Base-by-base conservation (phyloP, 2,888 invertebrate species). In the Hyalella azteca region DNA sequence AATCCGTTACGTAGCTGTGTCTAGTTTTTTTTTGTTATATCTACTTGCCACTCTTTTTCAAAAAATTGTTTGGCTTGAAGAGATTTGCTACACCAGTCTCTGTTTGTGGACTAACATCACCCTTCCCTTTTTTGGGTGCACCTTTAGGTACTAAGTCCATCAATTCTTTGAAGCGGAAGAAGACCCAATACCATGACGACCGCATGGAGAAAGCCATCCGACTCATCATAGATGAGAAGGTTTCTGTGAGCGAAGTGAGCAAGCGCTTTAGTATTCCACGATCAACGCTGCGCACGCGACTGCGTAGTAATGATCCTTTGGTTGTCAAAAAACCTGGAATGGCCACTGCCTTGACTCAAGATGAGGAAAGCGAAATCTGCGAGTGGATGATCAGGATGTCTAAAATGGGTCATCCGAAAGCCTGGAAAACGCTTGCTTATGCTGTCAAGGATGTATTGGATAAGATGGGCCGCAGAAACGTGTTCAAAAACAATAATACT, bases 331-430 rank as follows among this genome's bases (percentile, higher is more conserved):
- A 54, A 19, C 50, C 77, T 19, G 77, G 77, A 19, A 77, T 54
- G 77, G 77, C 54, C 19, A 54, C 77, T n/a, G 77, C 77, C 26
- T 26, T 77, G 22, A 50, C 77, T 2, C 59, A 77, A n/a, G 40
- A 77, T 19, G 77, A 77, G 32, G 77, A 77, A 40, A 36, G 36
- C 29, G 77, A 50, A 13, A 77, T 77, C 22, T 54, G 59, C 19
- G 59, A 77, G n/a, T 77, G 77, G 77, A 77, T 77, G 40, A 39
- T 77, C 15, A 32, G 59, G 36, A 77, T 77, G 77, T 54, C 54
- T 13, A 59, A 49, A 0, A 77, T 40, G 77, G 77, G 59, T 2
- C 54, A 54, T 40, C 50, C 77, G 0, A 50, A 77, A 22, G 77
- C 77, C 36, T 77, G 77, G 77, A 50, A 77, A 49, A 77, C 77